Conservation (phyloP, 2,888 invertebrate species). For the Acholoe squamosa region DNA sequence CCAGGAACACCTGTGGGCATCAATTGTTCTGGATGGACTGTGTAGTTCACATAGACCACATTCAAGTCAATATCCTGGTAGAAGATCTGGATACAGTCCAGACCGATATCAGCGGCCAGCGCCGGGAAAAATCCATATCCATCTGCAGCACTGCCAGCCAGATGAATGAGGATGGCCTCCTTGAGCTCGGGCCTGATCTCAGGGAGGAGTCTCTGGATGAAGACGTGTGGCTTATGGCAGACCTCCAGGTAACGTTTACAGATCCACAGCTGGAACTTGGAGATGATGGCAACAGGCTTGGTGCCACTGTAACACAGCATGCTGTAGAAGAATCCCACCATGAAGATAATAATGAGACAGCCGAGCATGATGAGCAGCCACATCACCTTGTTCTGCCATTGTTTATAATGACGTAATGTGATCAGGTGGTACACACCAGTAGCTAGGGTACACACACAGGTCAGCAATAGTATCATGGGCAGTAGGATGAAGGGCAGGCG, state of each 20-base stretch:
- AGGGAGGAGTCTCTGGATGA: background rate
- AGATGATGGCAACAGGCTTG: background rate
- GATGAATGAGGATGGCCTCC: background rate
- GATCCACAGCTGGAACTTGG: background rate
- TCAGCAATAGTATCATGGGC: background rate
- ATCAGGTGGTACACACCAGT: background rate
- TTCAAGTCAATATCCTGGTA: background rate
- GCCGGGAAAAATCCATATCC: slow-evolving; percentile 10
- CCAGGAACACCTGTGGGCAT: background rate
- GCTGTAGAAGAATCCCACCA: background rate
- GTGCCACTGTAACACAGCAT: background rate
- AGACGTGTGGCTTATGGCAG: slow-evolving; percentile 13
- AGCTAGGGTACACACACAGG: background rate
- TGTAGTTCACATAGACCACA: background rate
- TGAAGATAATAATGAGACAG: background rate
- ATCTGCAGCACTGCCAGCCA: slow-evolving; percentile 11
- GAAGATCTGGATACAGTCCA: slow-evolving; percentile 17
- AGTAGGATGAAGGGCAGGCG: background rate
- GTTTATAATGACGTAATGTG: background rate
- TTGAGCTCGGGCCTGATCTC: background rate
- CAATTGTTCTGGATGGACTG: background rate
- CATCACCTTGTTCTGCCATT: background rate
- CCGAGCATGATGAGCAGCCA: background rate
- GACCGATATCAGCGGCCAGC: background rate
- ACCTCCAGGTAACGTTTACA: background rate